phyloP scores from a whole-genome alignment of 2,113 vertebrate genomes.

The Hydropotes inermis region DNA sequence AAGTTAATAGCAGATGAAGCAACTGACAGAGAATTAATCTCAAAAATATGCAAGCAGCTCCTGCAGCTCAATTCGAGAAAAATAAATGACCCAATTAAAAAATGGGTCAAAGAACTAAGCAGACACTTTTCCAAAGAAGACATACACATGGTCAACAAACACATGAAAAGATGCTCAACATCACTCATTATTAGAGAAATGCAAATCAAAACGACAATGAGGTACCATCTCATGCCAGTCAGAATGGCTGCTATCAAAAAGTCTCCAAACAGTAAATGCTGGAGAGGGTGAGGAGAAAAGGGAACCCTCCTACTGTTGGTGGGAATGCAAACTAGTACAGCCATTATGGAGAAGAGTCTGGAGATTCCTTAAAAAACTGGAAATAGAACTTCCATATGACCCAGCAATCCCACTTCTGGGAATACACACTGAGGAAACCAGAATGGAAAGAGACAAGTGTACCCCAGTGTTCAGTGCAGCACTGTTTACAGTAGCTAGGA shows the following conservation, averaged over 20 bases:
- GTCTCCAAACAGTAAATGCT: neutral
- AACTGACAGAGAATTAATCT: neutral
- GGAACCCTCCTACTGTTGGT: neutral
- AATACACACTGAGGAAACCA: neutral
- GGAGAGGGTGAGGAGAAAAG: neutral
- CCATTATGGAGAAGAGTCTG: neutral
- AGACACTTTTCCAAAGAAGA: neutral
- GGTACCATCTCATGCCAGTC: neutral
- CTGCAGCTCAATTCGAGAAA: neutral
- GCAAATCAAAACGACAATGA: neutral
- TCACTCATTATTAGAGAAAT: neutral
- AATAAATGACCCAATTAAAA: accelerated
- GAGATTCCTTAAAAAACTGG: neutral
- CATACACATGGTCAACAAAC: neutral
- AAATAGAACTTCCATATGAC: neutral
- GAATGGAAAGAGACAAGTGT: neutral
- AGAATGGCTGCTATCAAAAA: neutral
- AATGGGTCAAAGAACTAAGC: neutral
- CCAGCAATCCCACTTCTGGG: neutral
- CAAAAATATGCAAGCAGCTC: neutral
- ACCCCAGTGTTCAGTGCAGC: neutral
- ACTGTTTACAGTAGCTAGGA: neutral
- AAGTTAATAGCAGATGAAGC: neutral
- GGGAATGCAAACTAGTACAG: neutral
- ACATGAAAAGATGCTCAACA: neutral